These are phyloP conservation scores for Spialia ferax DNA, from an alignment of 2,888 invertebrate species.

Conservation along the genomic window DNA sequence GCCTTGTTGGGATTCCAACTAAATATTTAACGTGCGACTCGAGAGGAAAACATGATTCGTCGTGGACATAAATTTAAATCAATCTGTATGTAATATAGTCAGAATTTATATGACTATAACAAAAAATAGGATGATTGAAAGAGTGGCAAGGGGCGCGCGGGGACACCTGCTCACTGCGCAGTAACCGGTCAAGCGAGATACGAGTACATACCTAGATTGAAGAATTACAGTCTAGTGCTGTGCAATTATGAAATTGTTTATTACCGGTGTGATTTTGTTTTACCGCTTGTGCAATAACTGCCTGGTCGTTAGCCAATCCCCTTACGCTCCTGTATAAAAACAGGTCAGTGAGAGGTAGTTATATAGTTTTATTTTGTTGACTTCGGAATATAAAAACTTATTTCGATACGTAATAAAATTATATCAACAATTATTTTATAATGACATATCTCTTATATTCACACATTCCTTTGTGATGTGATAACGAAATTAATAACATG, in stretches of 20 bases:
- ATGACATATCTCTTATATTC: neutral
- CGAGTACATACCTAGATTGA: no score
- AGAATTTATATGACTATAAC: no score
- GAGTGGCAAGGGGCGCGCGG: slow-evolving; percentile 53
- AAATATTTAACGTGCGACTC: slow-evolving; percentile 65
- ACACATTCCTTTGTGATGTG: neutral
- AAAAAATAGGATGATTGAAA: no score
- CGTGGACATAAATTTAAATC: slow-evolving; percentile 38
- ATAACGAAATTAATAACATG: slow-evolving; percentile 12
- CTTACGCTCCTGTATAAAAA: neutral
- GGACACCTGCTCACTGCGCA: slow-evolving; percentile 62
- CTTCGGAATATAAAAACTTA: no score
- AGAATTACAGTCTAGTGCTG: slow-evolving; percentile 57
- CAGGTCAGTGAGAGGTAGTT: no score
- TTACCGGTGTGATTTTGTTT: slow-evolving; percentile 66
- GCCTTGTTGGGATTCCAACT: slow-evolving; percentile 66
- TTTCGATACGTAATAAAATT: no score
- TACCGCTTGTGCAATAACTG: slow-evolving; percentile 65
- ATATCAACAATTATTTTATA: no score
- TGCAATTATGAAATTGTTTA: slow-evolving; percentile 76
- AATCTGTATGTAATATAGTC: slow-evolving; percentile 25
- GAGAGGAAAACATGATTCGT: slow-evolving; percentile 60
- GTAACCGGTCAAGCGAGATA: slow-evolving; percentile 70
- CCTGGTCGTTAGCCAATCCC: neutral
- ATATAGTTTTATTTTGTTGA: no score